Percentiles rank a stretch among this genome's conserved stretches.
These are phyloP conservation scores for Gymnoscopelus braueri DNA, from an alignment of 2,797 vertebrate species.

Conservation along the genomic window DNA sequence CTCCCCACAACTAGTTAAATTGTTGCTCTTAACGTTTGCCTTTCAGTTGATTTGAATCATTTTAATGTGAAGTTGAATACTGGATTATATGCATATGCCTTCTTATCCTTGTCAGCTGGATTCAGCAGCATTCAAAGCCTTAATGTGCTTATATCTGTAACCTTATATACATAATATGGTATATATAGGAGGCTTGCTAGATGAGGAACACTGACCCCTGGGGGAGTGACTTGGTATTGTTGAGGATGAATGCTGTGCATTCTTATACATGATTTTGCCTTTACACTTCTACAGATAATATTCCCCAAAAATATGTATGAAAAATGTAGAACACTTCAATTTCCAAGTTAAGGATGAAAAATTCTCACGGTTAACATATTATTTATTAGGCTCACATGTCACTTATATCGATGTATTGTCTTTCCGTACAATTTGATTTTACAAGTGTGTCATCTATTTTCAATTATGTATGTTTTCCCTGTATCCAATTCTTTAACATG, in stretches of 20 bases:
- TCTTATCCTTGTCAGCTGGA: background rate
- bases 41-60: too few species aligned
- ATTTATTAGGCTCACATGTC: too few species aligned
- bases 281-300: too few species aligned
- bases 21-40: background rate
- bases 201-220: slow-evolving; percentile 42
- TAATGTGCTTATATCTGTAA: background rate
- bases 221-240: slow-evolving; percentile 46
- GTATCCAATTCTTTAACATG: slow-evolving; percentile 2
- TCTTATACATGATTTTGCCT: slow-evolving; percentile 31
- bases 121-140: background rate
- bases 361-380: too few species aligned
- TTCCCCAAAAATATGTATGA: too few species aligned
- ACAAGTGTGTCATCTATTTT: background rate
- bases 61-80: too few species aligned
- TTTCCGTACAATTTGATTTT: slow-evolving; percentile 2
- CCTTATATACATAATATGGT: background rate
- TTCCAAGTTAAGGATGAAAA: too few species aligned
- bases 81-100: background rate
- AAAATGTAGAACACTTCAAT: too few species aligned
- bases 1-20: background rate
- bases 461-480: slow-evolving; percentile 12
- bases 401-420: too few species aligned
- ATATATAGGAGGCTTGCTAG: background rate
- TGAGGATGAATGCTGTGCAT: slow-evolving; percentile 72